These are phyloP conservation scores for Hyla sarda DNA, from an alignment of 2,113 vertebrate species.

Conservation along the genomic window DNA sequence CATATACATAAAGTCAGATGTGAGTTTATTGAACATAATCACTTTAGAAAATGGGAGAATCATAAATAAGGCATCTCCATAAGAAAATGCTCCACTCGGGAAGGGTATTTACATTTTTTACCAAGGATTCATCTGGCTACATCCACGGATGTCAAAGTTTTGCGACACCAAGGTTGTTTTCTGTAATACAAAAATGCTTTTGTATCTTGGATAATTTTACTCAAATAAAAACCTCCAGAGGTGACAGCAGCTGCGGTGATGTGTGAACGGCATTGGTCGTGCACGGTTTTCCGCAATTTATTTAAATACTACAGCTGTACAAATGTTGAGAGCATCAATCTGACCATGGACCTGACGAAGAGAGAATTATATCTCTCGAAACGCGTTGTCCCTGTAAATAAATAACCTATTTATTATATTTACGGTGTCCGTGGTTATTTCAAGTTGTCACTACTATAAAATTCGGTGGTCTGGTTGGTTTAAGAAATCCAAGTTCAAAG, in stretches of 20 bases:
- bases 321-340: background rate
- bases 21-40: constrained; percentile 46
- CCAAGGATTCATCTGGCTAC: background rate
- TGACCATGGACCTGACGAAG: no score
- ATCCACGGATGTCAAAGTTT: background rate
- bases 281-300: background rate
- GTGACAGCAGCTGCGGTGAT: constrained; percentile 6
- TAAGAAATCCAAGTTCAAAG: no score
- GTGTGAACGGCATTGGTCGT: background rate
- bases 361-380: no score
- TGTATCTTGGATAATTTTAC: background rate
- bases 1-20: constrained; percentile 41
- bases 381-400: no score
- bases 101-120: constrained; percentile 17
- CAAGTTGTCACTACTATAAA: no score
- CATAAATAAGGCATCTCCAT: constrained; percentile 1
- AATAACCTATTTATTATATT: no score
- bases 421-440: no score
- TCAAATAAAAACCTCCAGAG: background rate
- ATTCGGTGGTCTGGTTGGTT: no score
- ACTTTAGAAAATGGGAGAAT: constrained; percentile 38
- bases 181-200: background rate
- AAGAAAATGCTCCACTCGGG: constrained; percentile 7
- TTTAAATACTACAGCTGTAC: background rate
- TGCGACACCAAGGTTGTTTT: background rate